Evolutionary conservation across 2,888 invertebrate species (phyloP), one percentile per base, ranked within the genome.

Genomic region (Liposcelis brunnea): DNA sequence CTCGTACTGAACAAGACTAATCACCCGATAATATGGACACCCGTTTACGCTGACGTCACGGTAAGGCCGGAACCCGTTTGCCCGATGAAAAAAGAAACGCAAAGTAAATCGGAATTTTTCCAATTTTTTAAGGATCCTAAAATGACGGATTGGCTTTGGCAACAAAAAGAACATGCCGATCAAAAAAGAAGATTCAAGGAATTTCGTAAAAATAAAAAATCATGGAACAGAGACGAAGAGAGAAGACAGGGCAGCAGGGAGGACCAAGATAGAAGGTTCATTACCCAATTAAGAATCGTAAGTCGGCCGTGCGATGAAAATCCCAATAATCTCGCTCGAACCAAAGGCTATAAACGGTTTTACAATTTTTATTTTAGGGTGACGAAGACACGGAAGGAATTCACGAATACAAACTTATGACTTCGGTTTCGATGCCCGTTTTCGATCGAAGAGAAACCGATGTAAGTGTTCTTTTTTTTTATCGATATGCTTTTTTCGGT

Each of bases 21-120:
- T 52, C 87, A 89, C 62, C 89, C 90, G 5, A 82, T 87, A n/a
- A 80, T 91, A 6, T 98, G 95, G 95, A 94, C 93, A 1, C 90
- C 93, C 8, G 89, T 94, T 12, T 95, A 95, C 61, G 89, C 90
- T 14, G 93, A 95, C 61, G 74, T 86, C 45, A 83, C 86, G 54
- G 83, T 82, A 66, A 68, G n/a, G n/a, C n/a, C n/a, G 72, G 63
- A 43, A 2, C 31, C 16, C 33, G 33, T n/a, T 33, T 11, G 12
- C n/a, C n/a, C n/a, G n/a, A 26, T 26, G 26, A 26, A 26, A 26
- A 26, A 26, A n/a, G n/a, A n/a, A n/a, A n/a, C n/a, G 26, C 26
- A 26, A 26, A 26, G 5, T 15, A 35, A 35, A 4, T 35, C 15
- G 4, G 4, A 6, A 4, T 10, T 5, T 35, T 7, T 46, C 10